Conservation (phyloP, 2,888 invertebrate genomes). For the Dryadula phaetusa region DNA sequence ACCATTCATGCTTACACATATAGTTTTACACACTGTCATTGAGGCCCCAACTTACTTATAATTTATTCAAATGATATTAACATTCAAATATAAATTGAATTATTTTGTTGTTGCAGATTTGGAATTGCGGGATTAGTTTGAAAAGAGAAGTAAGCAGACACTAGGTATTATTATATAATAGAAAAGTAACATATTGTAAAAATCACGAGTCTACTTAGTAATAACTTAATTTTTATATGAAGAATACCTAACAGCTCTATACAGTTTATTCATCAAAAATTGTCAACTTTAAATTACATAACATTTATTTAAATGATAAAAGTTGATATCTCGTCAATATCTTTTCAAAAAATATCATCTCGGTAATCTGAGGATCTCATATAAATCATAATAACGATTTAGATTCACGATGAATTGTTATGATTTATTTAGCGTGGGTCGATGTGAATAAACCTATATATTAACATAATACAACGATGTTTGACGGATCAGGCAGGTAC, state of each 20-base stretch:
- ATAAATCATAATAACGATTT: slow-evolving; percentile 47
- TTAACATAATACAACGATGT: slow-evolving; percentile 72
- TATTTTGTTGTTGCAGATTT: slow-evolving; percentile 37
- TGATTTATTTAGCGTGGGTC: slow-evolving; percentile 62
- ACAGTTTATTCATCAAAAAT: neutral
- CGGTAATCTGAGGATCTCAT: slow-evolving; percentile 41
- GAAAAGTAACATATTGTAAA: neutral
- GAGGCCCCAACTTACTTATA: neutral
- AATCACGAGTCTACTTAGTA: neutral
- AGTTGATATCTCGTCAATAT: slow-evolving; percentile 18
- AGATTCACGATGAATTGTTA: slow-evolving; percentile 53
- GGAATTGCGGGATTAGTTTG: slow-evolving; percentile 35
- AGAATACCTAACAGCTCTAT: neutral
- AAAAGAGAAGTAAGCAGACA: slow-evolving; percentile 34
- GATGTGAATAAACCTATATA: slow-evolving; percentile 53
- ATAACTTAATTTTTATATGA: neutral
- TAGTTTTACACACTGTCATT: slow-evolving; percentile 38
- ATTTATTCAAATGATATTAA: neutral
- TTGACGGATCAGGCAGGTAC: slow-evolving; percentile 76
- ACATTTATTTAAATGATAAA: slow-evolving; percentile 11
- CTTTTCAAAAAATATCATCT: slow-evolving; percentile 34
- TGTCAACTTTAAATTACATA: slow-evolving; percentile 6
- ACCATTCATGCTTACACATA: slow-evolving; percentile 37
- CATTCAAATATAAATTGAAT: slow-evolving; percentile 11
- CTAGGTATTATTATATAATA: slow-evolving; percentile 4